These are phyloP conservation scores for Chrysotoxum bicinctum DNA, from an alignment of 2,888 invertebrate genomes.

Conservation along the genomic window DNA sequence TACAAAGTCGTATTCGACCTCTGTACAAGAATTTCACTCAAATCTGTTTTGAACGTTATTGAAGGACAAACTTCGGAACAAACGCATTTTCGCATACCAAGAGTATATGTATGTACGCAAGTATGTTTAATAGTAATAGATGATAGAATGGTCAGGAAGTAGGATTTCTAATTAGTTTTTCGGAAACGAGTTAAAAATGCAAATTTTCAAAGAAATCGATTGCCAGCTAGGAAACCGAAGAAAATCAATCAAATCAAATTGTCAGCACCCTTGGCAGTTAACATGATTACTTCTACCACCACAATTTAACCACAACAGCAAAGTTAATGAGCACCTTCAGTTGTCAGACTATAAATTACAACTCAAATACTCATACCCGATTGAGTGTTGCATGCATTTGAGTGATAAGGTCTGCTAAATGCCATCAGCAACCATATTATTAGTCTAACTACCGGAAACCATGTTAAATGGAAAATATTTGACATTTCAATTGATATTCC, in stretches of 20 bases:
- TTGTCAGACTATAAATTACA: conserved; percentile 32
- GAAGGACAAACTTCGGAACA: too few species aligned
- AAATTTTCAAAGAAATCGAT: neutral
- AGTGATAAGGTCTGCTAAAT: conserved; percentile 50
- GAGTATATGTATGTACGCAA: too few species aligned
- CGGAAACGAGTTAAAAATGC: too few species aligned
- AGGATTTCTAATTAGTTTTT: too few species aligned
- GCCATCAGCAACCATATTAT: conserved; percentile 19
- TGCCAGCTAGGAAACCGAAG: too few species aligned
- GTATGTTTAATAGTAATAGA: too few species aligned
- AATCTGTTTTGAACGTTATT: too few species aligned
- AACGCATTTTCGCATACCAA: too few species aligned
- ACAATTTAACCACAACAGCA: neutral
- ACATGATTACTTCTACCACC: neutral
- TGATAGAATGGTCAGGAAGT: too few species aligned
- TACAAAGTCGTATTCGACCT: too few species aligned
- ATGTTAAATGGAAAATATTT: conserved; percentile 10
- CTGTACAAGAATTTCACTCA: too few species aligned
- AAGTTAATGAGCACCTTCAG: neutral
- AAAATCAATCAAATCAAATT: neutral
- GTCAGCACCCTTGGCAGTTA: neutral
- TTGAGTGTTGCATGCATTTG: conserved; percentile 42
- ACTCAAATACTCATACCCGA: neutral
- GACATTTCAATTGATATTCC: conserved; percentile 15
- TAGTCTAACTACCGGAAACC: conserved; percentile 5